These are phyloP conservation scores for Phymatocera aterrima DNA, from an alignment of 2,888 invertebrate genomes.

Conservation along the genomic window DNA sequence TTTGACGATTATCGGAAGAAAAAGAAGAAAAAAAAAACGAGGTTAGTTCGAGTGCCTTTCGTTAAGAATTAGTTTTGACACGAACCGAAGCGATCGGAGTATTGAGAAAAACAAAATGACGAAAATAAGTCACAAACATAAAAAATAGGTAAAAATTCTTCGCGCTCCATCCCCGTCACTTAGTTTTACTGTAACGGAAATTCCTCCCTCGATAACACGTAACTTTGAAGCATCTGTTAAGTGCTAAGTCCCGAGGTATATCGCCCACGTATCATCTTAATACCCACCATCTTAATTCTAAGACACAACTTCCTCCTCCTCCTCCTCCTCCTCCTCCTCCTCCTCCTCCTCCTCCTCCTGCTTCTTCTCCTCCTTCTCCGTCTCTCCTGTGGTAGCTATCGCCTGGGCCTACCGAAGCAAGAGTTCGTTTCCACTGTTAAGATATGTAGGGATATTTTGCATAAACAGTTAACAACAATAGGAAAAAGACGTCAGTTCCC, in stretches of 20 bases:
- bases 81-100: no score
- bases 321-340: not conserved
- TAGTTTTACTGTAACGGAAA: not conserved
- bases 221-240: constrained; percentile 48
- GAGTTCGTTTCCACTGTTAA: not conserved
- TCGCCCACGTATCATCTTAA: constrained; percentile 49
- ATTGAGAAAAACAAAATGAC: no score
- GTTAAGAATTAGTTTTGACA: no score
- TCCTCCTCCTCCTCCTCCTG: not conserved
- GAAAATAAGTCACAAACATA: no score
- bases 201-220: constrained; percentile 2
- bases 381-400: constrained; percentile 27
- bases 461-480: no score
- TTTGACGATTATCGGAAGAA: no score
- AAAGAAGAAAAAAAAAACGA: no score
- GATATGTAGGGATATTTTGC: no score
- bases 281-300: constrained; percentile 47
- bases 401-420: not conserved
- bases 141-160: not conserved
- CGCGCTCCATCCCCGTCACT: not conserved
- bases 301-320: constrained; percentile 1
- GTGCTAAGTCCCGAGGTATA: constrained; percentile 39
- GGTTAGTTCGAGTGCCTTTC: no score
- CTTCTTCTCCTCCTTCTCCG: not conserved
- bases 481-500: no score